Conservation (phyloP, 2,888 invertebrate genomes). For the Bruchidius siliquastri region DNA sequence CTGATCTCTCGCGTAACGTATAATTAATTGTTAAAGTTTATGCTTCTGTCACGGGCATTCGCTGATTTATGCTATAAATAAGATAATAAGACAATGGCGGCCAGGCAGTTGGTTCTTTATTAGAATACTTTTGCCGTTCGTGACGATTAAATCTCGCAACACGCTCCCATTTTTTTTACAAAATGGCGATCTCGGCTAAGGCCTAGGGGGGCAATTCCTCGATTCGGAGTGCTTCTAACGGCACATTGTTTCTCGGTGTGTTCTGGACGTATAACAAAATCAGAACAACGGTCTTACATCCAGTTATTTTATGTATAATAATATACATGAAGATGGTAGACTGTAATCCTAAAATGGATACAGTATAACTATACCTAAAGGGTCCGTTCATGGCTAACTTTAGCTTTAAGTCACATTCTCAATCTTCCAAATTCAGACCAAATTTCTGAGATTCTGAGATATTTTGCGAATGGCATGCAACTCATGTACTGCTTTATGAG, state of each 20-base stretch:
- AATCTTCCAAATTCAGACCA: no score
- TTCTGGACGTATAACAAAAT: not conserved
- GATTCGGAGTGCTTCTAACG: not conserved
- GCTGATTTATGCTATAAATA: slow-evolving; percentile 18
- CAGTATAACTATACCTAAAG: no score
- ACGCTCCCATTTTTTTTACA: not conserved
- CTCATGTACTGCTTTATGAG: no score
- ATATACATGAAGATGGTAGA: not conserved
- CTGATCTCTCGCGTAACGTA: not conserved
- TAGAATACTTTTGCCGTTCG: not conserved
- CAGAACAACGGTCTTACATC: not conserved
- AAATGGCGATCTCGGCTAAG: not conserved
- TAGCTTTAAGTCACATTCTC: no score
- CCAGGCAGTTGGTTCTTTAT: not conserved
- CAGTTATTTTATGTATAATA: not conserved
- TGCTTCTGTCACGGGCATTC: slow-evolving; percentile 4
- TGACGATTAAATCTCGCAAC: not conserved
- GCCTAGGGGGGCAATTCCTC: not conserved
- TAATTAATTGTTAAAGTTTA: not conserved
- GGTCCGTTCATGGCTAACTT: no score
- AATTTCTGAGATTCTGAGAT: no score
- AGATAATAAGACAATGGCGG: slow-evolving; percentile 13
- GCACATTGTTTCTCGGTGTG: not conserved
- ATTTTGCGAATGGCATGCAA: no score
- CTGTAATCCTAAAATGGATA: not conserved